phyloP scores from a whole-genome alignment of 2,888 invertebrate species.

The Drosophila leonis region DNA sequence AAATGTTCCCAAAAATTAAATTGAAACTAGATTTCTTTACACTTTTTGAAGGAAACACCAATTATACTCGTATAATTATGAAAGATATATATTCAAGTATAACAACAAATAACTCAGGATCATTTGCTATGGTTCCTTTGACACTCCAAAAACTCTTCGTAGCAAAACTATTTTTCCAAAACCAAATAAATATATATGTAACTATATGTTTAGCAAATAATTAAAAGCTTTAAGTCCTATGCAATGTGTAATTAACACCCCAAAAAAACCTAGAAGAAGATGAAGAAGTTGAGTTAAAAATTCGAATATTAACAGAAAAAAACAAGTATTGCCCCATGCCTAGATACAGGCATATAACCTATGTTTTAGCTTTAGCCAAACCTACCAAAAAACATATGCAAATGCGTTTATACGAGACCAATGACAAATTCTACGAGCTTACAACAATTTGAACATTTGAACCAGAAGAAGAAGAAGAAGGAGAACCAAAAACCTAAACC shows the following conservation, averaged over 20 bases:
- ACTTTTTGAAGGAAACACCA: constrained; percentile 70
- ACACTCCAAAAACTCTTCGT: constrained; percentile 22
- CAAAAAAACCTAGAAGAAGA: not conserved
- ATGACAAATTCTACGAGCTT: constrained; percentile 72
- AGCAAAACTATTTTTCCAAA: constrained; percentile 27
- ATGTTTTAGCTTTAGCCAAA: constrained; percentile 48
- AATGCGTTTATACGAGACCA: constrained; percentile 64
- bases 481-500: constrained; percentile 8
- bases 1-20: constrained; percentile 67
- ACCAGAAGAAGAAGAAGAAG: constrained; percentile 21
- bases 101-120: constrained; percentile 42
- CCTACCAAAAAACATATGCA: constrained; percentile 18
- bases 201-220: constrained; percentile 17
- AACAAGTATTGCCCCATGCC: constrained; percentile 14
- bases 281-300: not conserved
- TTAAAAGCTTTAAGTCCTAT: constrained; percentile 43
- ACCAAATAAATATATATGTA: not conserved
- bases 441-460: constrained; percentile 43
- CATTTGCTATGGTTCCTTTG: constrained; percentile 53
- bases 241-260: constrained; percentile 32
- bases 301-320: not conserved
- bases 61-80: constrained; percentile 37
- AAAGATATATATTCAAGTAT: constrained; percentile 28
- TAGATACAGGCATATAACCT: constrained; percentile 12
- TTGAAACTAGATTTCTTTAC: constrained; percentile 49